phyloP scores from a whole-genome alignment of 1,140 invertebrate species.

The Drosophila takahashii region DNA sequence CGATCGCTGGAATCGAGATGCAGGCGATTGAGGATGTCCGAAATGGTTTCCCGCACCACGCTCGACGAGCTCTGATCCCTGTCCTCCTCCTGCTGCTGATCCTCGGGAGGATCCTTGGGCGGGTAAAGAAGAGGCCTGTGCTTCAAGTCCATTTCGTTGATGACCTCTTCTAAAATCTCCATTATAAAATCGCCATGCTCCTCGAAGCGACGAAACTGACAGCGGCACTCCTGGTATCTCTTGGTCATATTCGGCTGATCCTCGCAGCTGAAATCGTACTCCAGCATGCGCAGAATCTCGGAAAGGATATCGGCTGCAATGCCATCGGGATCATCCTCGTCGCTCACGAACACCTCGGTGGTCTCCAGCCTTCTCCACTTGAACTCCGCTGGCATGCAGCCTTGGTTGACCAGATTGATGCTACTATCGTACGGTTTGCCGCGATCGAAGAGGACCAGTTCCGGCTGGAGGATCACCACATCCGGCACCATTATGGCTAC shows the following conservation, averaged over 20 bases:
- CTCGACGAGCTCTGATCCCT: conserved; percentile 43
- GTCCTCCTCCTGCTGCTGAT: conserved; percentile 19
- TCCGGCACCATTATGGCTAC: conserved; percentile 50
- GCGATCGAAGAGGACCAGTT: conserved; percentile 63
- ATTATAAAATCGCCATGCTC: conserved; percentile 38
- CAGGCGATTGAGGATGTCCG: conserved; percentile 49
- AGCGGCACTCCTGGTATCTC: conserved; percentile 68
- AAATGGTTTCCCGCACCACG: conserved; percentile 53
- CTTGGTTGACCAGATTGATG: conserved; percentile 53
- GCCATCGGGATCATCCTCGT: conserved; percentile 49
- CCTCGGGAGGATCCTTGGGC: neutral
- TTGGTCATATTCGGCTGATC: conserved; percentile 65
- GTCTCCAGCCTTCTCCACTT: conserved; percentile 67
- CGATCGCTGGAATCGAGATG: conserved; percentile 68
- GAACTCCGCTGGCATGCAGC: conserved; percentile 54
- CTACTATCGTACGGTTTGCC: conserved; percentile 22
- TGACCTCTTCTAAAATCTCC: conserved; percentile 69
- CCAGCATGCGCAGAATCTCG: conserved; percentile 63
- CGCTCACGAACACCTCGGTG: conserved; percentile 40
- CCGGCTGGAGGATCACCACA: conserved; percentile 51
- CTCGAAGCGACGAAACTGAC: conserved; percentile 24
- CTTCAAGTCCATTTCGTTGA: conserved; percentile 63
- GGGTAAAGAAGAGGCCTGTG: conserved; percentile 46
- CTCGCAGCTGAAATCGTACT: conserved; percentile 60
- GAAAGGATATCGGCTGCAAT: conserved; percentile 59